Evolutionary conservation across 2,888 invertebrate genomes (phyloP), one percentile per base, ranked within the genome.

Genomic region (Sialis lutaria): DNA sequence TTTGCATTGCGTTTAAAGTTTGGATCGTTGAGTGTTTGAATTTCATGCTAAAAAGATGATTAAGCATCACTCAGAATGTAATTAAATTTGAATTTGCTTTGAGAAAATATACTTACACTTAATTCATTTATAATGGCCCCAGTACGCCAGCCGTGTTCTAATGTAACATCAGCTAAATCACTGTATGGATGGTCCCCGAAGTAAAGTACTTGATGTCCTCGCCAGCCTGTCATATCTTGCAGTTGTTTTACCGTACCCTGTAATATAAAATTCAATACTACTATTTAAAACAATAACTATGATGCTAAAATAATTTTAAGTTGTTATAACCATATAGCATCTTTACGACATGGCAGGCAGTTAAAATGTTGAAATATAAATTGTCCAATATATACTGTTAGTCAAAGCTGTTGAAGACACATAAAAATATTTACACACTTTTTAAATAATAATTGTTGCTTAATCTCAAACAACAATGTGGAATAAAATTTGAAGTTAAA

Each of bases 181-280:
- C 83, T 90, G 68, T 95, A 96, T 0, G 96, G 95, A 69, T 97
- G 97, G 69, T 97, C 97, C 0, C 97, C 96, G 67, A 96, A 96
- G 67, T 97, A 97, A 22, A 97, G 67, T 40, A 96, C 95, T 57
- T 88, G 85, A 57, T 88, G 85, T 0, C 92, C 92, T 48, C 74
- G 69, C 93, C 95, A 96, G 0, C 88, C 91, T 0, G 93, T 96
- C 62, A 95, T 72, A 50, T 88, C 82, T 64, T 91, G 89, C 33
- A 97, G 70, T 61, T 91, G 87, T 56, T 83, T 82, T 13, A 96
- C 85, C 37, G 93, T 96, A 1, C 96, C 95, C 89, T 92, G 59
- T 12, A 62, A 61, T 50, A 22, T 22, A 22, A 2, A 2, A 22
- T 22, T 22, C 22, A 22, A 22, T 22, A 22, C 22, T 2, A 22